A percentile compares a stretch with the other conserved stretches of the same genome.
phyloP scores from a whole-genome alignment of 2,888 invertebrate species.

The Idaea dimidiata region DNA sequence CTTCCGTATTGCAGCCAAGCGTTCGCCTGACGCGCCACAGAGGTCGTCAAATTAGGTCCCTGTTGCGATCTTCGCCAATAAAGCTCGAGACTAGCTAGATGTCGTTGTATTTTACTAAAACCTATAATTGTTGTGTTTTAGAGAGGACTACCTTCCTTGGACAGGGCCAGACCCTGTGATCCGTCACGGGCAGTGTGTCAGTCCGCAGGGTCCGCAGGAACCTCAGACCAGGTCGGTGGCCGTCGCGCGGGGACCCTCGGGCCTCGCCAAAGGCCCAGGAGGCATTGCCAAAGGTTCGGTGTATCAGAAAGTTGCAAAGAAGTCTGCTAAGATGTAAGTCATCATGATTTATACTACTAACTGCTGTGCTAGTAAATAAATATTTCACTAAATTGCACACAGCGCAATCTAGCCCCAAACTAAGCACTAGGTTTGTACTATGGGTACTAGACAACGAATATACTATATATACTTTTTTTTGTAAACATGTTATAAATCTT shows the following conservation, averaged over 20 bases:
- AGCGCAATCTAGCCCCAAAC: no score
- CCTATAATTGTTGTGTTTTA: constrained; percentile 42
- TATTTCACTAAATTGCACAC: no score
- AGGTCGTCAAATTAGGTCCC: no score
- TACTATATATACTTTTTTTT: no score
- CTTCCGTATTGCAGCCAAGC: no score
- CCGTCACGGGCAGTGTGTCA: constrained; percentile 78
- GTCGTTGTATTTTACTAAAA: not conserved
- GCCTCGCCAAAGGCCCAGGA: constrained; percentile 86
- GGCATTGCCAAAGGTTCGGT: constrained; percentile 90
- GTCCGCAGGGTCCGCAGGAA: constrained; percentile 75
- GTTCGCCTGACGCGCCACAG: no score
- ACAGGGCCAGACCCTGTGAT: constrained; percentile 87
- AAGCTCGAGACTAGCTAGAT: not conserved
- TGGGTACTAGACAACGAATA: no score
- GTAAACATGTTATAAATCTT: no score
- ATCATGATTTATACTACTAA: not conserved
- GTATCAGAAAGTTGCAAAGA: constrained; percentile 84
- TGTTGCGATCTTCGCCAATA: no score
- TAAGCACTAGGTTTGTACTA: no score
- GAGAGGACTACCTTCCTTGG: constrained; percentile 92
- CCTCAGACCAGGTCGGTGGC: constrained; percentile 63
- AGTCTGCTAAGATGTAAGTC: constrained; percentile 64
- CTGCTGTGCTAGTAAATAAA: no score
- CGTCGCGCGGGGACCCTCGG: constrained; percentile 84